Evolutionary conservation across 2,797 vertebrate genomes (phyloP).

Genomic region (Diplodus sargus): DNA sequence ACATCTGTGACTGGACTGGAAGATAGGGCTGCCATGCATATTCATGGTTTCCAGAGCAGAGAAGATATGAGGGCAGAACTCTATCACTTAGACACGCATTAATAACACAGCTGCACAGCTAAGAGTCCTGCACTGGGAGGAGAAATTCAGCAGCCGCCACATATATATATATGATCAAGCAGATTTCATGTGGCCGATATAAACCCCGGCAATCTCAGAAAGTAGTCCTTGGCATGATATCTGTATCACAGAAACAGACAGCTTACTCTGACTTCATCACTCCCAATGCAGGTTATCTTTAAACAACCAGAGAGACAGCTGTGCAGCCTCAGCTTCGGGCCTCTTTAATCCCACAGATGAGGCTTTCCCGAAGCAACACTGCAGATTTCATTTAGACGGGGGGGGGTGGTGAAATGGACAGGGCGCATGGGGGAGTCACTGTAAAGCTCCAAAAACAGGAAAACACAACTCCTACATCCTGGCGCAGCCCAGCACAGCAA

Average conservation of each 20-base stretch:
- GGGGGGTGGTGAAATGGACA: constrained; percentile 60
- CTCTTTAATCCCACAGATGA: constrained; percentile 77
- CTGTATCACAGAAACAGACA: constrained; percentile 55
- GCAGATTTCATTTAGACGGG: constrained; percentile 65
- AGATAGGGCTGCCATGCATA: constrained; percentile 62
- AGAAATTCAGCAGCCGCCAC: constrained; percentile 7
- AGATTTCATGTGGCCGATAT: constrained; percentile 53
- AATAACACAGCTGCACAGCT: constrained; percentile 47
- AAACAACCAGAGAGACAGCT: constrained; percentile 75
- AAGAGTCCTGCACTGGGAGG: constrained; percentile 26
- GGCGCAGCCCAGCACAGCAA: constrained; percentile 5
- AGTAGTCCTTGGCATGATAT: constrained; percentile 62
- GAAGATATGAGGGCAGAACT: constrained; percentile 52
- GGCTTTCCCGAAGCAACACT: constrained; percentile 47
- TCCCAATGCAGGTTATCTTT: constrained; percentile 75
- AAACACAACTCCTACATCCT: constrained; percentile 17
- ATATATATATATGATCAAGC: neutral
- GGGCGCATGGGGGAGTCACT: constrained; percentile 23
- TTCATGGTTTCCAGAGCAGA: constrained; percentile 47
- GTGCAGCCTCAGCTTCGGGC: constrained; percentile 65
- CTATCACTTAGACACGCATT: constrained; percentile 55
- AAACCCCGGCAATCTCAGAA: constrained; percentile 51
- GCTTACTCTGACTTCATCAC: constrained; percentile 51
- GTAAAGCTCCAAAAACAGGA: constrained; percentile 24
- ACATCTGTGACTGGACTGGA: constrained; percentile 55